These are phyloP conservation scores for Blastomussa wellsi DNA, from an alignment of 92 coral and sea anemone genomes.

Conservation along the genomic window DNA sequence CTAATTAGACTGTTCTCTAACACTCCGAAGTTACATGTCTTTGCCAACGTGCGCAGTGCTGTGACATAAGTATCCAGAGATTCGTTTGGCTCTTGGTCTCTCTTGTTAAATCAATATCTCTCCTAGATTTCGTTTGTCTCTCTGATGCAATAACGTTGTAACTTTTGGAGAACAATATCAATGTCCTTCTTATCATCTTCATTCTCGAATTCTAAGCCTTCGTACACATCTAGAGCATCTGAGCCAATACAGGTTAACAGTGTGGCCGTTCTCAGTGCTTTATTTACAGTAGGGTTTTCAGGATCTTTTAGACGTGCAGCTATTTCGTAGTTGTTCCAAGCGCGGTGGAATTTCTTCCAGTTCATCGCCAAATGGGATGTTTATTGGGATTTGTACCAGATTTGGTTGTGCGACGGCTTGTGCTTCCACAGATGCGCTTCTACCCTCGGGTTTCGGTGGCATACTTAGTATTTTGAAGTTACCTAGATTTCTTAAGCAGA, in stretches of 20 bases:
- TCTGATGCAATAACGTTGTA: constrained; percentile 68
- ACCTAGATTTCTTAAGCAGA: too few relatives aligned
- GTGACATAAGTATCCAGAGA: constrained; percentile 72
- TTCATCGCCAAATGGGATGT: constrained; percentile 58
- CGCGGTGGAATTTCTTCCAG: constrained; percentile 53
- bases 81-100: constrained; percentile 70
- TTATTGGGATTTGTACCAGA: constrained; percentile 32
- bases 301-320: constrained; percentile 31
- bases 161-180: constrained; percentile 55
- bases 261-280: constrained; percentile 51
- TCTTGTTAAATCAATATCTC: constrained; percentile 63
- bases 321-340: constrained; percentile 55
- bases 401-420: constrained; percentile 14
- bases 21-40: constrained; percentile 70
- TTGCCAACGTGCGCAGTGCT: constrained; percentile 60
- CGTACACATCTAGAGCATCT: constrained; percentile 66
- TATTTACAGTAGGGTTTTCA: constrained; percentile 31
- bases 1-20: constrained; percentile 53
- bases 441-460: constrained; percentile 17
- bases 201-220: constrained; percentile 59
- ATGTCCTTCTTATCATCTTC: constrained; percentile 54
- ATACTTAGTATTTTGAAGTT: background rate
- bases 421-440: background rate
- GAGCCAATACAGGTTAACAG: constrained; percentile 61
- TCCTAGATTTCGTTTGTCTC: constrained; percentile 73